These are phyloP conservation scores for Gobius niger DNA, from an alignment of 2,113 vertebrate genomes.

Conservation along the genomic window DNA sequence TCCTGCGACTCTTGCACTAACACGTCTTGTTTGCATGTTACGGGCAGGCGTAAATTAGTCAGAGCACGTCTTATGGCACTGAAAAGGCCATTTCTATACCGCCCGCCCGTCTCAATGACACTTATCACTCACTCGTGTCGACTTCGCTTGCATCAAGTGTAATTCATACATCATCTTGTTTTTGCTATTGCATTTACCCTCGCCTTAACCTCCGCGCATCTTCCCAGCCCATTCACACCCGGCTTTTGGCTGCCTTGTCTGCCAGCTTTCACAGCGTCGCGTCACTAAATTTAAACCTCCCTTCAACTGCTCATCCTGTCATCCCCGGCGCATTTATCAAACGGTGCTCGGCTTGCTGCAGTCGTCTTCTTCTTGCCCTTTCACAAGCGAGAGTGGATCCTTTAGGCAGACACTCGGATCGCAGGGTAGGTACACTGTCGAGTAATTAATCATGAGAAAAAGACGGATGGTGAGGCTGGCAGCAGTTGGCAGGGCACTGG, in stretches of 20 bases:
- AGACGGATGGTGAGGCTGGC: constrained; percentile 80
- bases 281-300: constrained; percentile 56
- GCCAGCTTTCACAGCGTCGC: constrained; percentile 32
- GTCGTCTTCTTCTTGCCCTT: constrained; percentile 58
- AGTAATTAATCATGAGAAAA: constrained; percentile 83
- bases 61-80: not conserved
- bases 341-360: constrained; percentile 12
- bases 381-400: constrained; percentile 58
- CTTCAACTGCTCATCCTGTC: constrained; percentile 33
- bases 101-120: constrained; percentile 1
- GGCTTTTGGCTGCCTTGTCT: constrained; percentile 26
- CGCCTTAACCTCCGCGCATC: not conserved
- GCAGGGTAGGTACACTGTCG: constrained; percentile 76
- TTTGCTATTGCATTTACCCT: constrained; percentile 1
- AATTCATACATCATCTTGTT: constrained; percentile 1
- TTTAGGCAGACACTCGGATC: constrained; percentile 73
- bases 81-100: not conserved
- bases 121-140: not conserved
- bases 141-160: constrained; percentile 2
- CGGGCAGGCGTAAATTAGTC: constrained; percentile 4
- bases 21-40: constrained; percentile 6
- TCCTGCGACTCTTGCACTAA: constrained; percentile 26
- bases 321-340: constrained; percentile 33
- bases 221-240: constrained; percentile 20
- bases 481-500: constrained; percentile 56